Evolutionary conservation across 2,888 invertebrate species (phyloP).

Genomic region (Labia minor): DNA sequence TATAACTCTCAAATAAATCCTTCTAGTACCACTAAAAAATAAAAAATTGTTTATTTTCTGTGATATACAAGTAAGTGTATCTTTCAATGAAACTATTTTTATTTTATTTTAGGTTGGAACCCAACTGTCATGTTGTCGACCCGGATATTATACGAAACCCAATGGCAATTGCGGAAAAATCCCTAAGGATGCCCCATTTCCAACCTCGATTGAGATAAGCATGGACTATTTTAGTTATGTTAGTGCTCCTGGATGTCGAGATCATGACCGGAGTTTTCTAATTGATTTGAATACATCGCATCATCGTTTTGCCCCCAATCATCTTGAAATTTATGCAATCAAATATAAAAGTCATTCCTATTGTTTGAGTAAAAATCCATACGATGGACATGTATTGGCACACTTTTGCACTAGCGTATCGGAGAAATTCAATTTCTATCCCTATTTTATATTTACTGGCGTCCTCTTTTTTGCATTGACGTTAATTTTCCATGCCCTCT

Average conservation of each 20-base stretch:
- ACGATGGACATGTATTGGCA: background rate
- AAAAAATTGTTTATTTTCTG: too few relatives aligned
- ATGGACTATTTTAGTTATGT: background rate
- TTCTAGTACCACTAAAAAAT: too few relatives aligned
- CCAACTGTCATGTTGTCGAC: background rate
- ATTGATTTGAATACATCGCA: background rate
- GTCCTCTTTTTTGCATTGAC: slow-evolving; percentile 22
- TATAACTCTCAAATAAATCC: too few relatives aligned
- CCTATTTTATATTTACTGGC: slow-evolving; percentile 14
- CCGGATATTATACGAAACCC: background rate
- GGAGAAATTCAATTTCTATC: background rate
- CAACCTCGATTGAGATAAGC: background rate
- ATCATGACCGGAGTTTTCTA: background rate
- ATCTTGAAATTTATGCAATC: background rate
- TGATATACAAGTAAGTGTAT: too few relatives aligned
- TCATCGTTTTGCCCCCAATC: background rate
- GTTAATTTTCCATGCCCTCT: slow-evolving; percentile 19
- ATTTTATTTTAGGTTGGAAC: background rate
- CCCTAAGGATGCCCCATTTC: background rate
- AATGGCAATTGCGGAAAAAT: background rate
- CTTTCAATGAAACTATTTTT: too few relatives aligned
- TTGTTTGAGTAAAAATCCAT: background rate
- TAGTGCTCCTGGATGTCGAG: background rate
- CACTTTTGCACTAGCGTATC: background rate
- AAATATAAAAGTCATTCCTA: slow-evolving; percentile 5